A percentile compares a stretch with the other conserved stretches of the same genome.
Conservation (phyloP, 1,140 invertebrate genomes). For the Oreohelix idahoensis region DNA sequence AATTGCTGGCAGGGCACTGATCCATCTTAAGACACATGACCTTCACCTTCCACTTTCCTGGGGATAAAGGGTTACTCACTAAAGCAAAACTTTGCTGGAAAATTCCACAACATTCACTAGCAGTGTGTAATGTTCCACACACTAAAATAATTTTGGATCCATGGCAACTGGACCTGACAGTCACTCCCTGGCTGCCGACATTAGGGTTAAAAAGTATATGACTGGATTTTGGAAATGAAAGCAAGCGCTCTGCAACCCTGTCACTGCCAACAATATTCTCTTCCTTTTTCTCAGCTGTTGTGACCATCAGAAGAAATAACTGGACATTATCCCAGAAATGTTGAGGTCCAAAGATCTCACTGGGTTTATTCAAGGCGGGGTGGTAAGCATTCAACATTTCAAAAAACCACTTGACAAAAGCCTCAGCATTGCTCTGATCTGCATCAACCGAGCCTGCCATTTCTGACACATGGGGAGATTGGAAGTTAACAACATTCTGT, state of each 20-base stretch:
- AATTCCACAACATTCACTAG: slow-evolving; percentile 75
- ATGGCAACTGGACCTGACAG: slow-evolving; percentile 76
- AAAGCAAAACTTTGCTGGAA: slow-evolving; percentile 80
- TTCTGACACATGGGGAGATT: background rate
- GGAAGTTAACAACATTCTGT: background rate
- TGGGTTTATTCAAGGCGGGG: slow-evolving; percentile 47
- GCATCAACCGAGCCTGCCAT: background rate
- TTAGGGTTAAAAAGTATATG: slow-evolving; percentile 79
- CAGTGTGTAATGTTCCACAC: slow-evolving; percentile 78
- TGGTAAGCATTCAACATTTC: slow-evolving; percentile 74
- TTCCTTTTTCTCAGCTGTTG: slow-evolving; percentile 48
- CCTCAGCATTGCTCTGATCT: slow-evolving; percentile 73
- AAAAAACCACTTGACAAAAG: slow-evolving; percentile 80
- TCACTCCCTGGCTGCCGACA: slow-evolving; percentile 74
- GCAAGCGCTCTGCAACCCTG: slow-evolving; percentile 70
- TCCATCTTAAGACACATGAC: slow-evolving; percentile 61
- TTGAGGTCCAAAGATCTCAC: slow-evolving; percentile 71
- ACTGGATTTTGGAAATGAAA: slow-evolving; percentile 71
- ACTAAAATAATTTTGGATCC: slow-evolving; percentile 78
- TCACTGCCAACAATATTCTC: slow-evolving; percentile 52
- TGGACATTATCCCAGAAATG: slow-evolving; percentile 78
- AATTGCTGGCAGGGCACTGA: background rate
- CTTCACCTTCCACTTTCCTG: slow-evolving; percentile 80
- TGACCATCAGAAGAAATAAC: slow-evolving; percentile 55
- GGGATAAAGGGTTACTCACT: slow-evolving; percentile 76